phyloP scores from a whole-genome alignment of 2,797 vertebrate species.

The Poeciliopsis turneri region DNA sequence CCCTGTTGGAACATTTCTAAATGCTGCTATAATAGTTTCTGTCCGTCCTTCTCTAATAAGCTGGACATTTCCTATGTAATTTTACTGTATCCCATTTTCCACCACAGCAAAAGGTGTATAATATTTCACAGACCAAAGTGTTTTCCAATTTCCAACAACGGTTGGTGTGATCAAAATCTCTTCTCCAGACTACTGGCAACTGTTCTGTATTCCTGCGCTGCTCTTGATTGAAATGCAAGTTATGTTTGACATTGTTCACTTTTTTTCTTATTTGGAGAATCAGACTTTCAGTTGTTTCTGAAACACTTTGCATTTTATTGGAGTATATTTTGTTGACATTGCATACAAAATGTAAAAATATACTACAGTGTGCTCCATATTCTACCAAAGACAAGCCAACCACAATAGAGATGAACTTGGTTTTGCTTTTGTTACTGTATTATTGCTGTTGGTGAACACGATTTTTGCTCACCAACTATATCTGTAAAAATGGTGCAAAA shows the following conservation, averaged over 20 bases:
- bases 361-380: neutral
- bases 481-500: neutral
- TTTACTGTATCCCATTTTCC: neutral
- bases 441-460: neutral
- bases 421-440: neutral
- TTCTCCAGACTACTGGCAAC: neutral
- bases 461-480: neutral
- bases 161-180: neutral
- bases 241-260: neutral
- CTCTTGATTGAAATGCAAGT: neutral
- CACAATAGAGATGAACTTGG: neutral
- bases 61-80: neutral
- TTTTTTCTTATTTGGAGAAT: neutral
- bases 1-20: neutral
- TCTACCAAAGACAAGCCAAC: neutral
- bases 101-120: neutral
- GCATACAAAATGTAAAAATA: neutral
- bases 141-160: neutral
- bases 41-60: neutral
- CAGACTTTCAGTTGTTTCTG: neutral
- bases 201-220: neutral
- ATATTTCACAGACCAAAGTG: neutral
- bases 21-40: neutral
- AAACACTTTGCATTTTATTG: neutral
- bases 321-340: neutral